Percentiles rank a stretch among this genome's conserved stretches.
phyloP scores from a whole-genome alignment of 2,113 vertebrate genomes.

The Bos taurus region ARS-UCD2.0 NC_037343.1:58032001-58032500 shows the following conservation, averaged over 20 bases:
- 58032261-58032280: constrained; percentile 45
- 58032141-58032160: neutral
- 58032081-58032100: neutral
- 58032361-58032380: neutral
- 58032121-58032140: neutral
- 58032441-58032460: neutral
- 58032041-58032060: neutral
- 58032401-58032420: neutral
- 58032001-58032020: neutral
- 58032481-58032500: neutral
- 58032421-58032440: neutral
- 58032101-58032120: neutral
- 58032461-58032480: neutral
- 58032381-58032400: neutral
- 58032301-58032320: constrained; percentile 58
- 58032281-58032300: constrained; percentile 50
- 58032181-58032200: neutral
- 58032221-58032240: neutral
- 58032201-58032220: neutral
- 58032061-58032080: neutral
- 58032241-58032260: neutral
- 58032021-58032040: neutral
- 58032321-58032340: constrained; percentile 18
- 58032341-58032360: constrained; percentile 21
- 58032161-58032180: neutral